Base-by-base conservation (phyloP, 2,113 vertebrate species). In the Meriones unguiculatus region DNA sequence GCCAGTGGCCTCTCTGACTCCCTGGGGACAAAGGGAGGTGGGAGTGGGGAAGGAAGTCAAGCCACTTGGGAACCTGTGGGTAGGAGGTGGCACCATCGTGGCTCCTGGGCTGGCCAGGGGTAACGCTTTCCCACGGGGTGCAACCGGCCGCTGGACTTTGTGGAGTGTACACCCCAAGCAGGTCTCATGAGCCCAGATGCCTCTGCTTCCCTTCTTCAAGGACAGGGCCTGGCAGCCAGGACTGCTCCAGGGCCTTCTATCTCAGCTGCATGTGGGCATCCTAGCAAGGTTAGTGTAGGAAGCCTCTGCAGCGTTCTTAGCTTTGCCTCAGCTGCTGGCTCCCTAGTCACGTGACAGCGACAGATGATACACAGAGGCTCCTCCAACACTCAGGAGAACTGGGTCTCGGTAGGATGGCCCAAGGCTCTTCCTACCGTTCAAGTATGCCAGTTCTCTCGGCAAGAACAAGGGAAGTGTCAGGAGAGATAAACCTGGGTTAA, bases 11-110 rank as follows among this genome's bases (percentile, higher is more conserved):
- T 97, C 89, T 80, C 46, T 72, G 64, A 77, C 50, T 97, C 98
- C 92, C 92, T 69, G 69, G 95, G 94, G 97, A 94, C 88, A 32
- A 54, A 24, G 20, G 93, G 81, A 80, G 89, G n/a, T 76, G 92
- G 92, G 72, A 84, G 87, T 18, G 72, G 72, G 52, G 72, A 46
- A 95, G 97, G 96, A 95, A 97, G 97, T 97, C 89, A 92, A 96
- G 92, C 97, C 98, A 81, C 98, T 98, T 97, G 98, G 98, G 98
- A 98, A 91, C 96, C 89, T n/a, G 95, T 97, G 98, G 97, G 98
- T 93, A 98, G 98, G 97, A 97, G 98, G 96, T 90, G 90, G 97
- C 96, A 97, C 96, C 97, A 46, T 25, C 4, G 41, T 95, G 98
- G 96, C 97, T 97, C 97, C 96, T 38, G 57, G 87, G 70, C 95